Conservation (phyloP, 2,888 invertebrate species). For the Lycia hirtaria region DNA sequence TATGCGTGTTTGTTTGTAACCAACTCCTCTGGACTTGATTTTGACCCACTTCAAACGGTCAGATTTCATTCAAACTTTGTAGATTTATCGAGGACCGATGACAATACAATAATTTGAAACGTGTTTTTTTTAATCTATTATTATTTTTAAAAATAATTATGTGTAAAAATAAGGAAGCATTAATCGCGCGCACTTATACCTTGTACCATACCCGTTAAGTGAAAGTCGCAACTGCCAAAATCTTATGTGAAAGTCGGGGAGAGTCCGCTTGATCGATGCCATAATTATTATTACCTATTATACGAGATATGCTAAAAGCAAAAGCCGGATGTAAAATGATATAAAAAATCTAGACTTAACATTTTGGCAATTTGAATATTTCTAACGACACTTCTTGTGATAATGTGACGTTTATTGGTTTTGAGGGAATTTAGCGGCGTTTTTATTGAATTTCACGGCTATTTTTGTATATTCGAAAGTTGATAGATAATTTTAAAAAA, state of each 20-base stretch:
- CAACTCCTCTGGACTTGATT: no score
- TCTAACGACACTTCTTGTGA: not conserved
- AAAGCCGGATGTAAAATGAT: slow-evolving; percentile 71
- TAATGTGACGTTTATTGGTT: slow-evolving; percentile 9
- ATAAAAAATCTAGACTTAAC: slow-evolving; percentile 46
- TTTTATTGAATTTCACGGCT: not conserved
- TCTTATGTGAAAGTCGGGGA: slow-evolving; percentile 79
- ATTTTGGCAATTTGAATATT: slow-evolving; percentile 23
- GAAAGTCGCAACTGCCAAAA: slow-evolving; percentile 82
- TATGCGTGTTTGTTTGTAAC: no score
- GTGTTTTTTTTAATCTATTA: no score
- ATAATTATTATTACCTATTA: slow-evolving; percentile 84
- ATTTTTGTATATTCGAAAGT: no score
- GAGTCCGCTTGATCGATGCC: slow-evolving; percentile 79
- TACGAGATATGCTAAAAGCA: slow-evolving; percentile 81
- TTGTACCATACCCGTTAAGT: slow-evolving; percentile 56
- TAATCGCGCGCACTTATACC: slow-evolving; percentile 33
- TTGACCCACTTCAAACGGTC: no score
- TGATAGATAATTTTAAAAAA: not conserved
- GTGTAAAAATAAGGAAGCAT: not conserved
- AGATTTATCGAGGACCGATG: no score
- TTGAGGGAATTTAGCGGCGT: not conserved
- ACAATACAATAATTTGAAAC: no score
- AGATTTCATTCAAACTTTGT: no score
- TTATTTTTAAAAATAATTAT: not conserved